Conservation (phyloP, 2,797 vertebrate genomes). For the Harpagifer antarcticus region DNA sequence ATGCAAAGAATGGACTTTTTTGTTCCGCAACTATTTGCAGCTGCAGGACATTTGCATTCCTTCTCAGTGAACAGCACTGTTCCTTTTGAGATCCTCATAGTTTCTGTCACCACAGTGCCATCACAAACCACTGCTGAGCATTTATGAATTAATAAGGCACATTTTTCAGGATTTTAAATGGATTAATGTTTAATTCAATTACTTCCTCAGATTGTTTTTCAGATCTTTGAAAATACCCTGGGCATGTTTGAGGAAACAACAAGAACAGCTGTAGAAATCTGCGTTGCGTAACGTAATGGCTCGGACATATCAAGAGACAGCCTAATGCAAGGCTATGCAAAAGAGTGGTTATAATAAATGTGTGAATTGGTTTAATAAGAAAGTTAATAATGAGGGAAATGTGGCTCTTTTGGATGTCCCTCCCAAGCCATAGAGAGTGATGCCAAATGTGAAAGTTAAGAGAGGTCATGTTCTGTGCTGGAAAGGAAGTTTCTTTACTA, state of each 20-base stretch:
- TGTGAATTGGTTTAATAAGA: constrained; percentile 26
- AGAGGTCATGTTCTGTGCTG: constrained; percentile 16
- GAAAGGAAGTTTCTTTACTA: constrained; percentile 32
- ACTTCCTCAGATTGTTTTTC: constrained; percentile 77
- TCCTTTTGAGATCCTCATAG: constrained; percentile 44
- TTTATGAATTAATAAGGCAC: constrained; percentile 12
- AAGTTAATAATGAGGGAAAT: constrained; percentile 30
- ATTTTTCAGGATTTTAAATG: constrained; percentile 31
- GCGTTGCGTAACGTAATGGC: constrained; percentile 43
- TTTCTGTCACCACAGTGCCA: constrained; percentile 49
- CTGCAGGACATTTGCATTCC: constrained; percentile 72
- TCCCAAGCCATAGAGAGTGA: constrained; percentile 10
- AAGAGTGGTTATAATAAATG: constrained; percentile 16
- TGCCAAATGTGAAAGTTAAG: constrained; percentile 37
- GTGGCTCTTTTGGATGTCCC: constrained; percentile 5
- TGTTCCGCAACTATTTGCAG: constrained; percentile 69
- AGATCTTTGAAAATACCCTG: constrained; percentile 80
- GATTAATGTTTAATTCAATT: constrained; percentile 68
- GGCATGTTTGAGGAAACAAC: constrained; percentile 65
- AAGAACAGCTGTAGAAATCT: constrained; percentile 50
- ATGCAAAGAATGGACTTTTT: constrained; percentile 62
- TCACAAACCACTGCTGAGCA: constrained; percentile 55
- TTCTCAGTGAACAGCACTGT: constrained; percentile 58
- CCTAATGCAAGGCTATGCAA: constrained; percentile 18
- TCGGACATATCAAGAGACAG: constrained; percentile 46